Evolutionary conservation across 2,113 vertebrate genomes (phyloP).

Genomic region (Castor canadensis): DNA sequence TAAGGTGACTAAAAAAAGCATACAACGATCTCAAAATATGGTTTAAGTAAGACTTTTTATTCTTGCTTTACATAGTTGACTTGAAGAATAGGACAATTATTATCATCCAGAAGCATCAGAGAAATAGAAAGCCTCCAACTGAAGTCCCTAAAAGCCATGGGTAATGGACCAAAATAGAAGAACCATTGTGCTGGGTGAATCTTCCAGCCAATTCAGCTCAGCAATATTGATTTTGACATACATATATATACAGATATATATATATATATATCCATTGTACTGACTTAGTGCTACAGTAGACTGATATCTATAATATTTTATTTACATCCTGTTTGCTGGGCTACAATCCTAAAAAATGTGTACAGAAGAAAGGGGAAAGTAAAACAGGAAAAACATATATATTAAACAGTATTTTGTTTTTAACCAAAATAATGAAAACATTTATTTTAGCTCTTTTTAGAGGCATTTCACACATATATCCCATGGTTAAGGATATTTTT

Average conservation of each 20-base stretch:
- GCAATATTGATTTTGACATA: background rate
- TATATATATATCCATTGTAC: too few relatives aligned
- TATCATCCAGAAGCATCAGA: background rate
- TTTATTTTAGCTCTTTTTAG: background rate
- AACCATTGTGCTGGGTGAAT: background rate
- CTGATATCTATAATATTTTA: background rate
- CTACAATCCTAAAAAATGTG: background rate
- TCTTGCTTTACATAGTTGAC: background rate
- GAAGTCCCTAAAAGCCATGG: background rate
- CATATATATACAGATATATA: too few relatives aligned
- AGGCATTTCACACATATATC: background rate
- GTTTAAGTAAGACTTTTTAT: background rate
- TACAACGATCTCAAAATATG: slow-evolving; percentile 18
- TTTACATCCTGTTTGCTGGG: background rate
- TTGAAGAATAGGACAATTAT: background rate
- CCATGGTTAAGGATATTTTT: background rate
- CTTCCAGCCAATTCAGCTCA: background rate
- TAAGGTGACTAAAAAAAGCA: background rate
- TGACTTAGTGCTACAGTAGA: background rate
- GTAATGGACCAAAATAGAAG: background rate
- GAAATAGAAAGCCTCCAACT: background rate
- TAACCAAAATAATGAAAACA: background rate
- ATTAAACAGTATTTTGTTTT: background rate
- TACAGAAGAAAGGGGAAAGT: background rate
- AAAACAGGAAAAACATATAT: background rate